Base-by-base conservation (phyloP, 2,888 invertebrate genomes). In the Lasius fuliginosus region DNA sequence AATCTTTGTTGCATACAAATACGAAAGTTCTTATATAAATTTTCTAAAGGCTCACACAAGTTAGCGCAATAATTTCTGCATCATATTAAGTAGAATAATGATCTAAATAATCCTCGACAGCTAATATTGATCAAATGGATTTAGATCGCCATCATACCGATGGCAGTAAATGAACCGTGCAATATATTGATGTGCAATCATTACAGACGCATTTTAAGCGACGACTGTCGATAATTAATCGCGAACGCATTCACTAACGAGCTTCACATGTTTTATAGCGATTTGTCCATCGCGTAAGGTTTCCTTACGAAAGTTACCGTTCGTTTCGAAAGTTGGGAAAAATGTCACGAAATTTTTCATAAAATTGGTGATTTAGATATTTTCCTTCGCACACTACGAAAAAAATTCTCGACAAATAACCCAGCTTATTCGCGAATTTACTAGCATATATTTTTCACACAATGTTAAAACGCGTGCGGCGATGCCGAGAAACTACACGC, bases 211-310 rank as follows among this genome's bases (percentile, higher is more conserved):
- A 36, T 56, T 40, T 75, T 73, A 81, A 86, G 85, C 82, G 79
- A 40, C 74, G 53, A 71, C 84, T 75, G 67, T 75, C 74, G 86
- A 77, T 86, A 91, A 88, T 89, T 89, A 88, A 87, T 84, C 71
- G 81, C 83, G 62, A 83, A 79, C 33, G 85, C 64, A 88, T 85
- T 83, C 69, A 76, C 83, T 49, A 46, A 46, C 15, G 76, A 74
- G 62, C 65, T 85, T 85, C 49, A 82, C 65, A 30, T 68, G 60
- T 49, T 65, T 56, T 49, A 33, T 27, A 42, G n/a, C 60, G 30
- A 58, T 30, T 27, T 42, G n/a, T 3, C 65, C 36, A 36, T n/a
- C 18, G n/a, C 15, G 15, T 5, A 23, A 23, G 23, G 23, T 77
- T 75, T 46, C 4, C 30, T 83, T 42, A 65, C 40, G 30, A n/a